Evolutionary conservation across 2,888 invertebrate species (phyloP).

Genomic region (Saturnia pavonia): DNA sequence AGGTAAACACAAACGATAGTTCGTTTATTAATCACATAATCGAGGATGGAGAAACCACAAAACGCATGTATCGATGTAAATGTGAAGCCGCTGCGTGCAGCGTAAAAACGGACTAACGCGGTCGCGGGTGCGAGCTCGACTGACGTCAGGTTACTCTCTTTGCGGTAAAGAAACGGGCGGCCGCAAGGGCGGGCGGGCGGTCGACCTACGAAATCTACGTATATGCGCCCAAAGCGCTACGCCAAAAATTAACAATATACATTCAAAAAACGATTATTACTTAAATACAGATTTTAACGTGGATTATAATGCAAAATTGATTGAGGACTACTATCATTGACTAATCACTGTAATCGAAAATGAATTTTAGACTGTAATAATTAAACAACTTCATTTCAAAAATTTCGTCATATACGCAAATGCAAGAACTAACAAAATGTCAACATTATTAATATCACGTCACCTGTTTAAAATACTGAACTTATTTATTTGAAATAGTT

Average conservation of each 20-base stretch:
- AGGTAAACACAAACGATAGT: background rate
- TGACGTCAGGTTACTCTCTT: constrained; percentile 59
- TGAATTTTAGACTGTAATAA: background rate
- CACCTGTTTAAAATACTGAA: background rate
- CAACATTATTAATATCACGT: background rate
- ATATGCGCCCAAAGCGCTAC: constrained; percentile 71
- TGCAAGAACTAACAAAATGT: background rate
- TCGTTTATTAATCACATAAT: constrained; percentile 35
- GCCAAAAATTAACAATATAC: constrained; percentile 64
- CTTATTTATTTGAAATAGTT: no score
- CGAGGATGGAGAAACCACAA: constrained; percentile 32
- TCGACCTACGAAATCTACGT: constrained; percentile 60
- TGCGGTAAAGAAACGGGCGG: constrained; percentile 40
- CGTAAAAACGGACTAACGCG: constrained; percentile 33
- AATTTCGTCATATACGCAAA: background rate
- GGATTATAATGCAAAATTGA: background rate
- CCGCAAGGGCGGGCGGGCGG: constrained; percentile 49
- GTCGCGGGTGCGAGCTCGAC: constrained; percentile 57
- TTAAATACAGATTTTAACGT: background rate
- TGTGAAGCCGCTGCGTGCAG: constrained; percentile 27
- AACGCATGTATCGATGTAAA: constrained; percentile 43
- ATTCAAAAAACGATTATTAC: constrained; percentile 36
- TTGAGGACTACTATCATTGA: no score
- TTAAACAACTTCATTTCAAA: background rate
- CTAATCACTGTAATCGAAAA: background rate